Evolutionary conservation across 2,797 vertebrate genomes (phyloP).

Genomic region (Philypnodon macrostomus): DNA sequence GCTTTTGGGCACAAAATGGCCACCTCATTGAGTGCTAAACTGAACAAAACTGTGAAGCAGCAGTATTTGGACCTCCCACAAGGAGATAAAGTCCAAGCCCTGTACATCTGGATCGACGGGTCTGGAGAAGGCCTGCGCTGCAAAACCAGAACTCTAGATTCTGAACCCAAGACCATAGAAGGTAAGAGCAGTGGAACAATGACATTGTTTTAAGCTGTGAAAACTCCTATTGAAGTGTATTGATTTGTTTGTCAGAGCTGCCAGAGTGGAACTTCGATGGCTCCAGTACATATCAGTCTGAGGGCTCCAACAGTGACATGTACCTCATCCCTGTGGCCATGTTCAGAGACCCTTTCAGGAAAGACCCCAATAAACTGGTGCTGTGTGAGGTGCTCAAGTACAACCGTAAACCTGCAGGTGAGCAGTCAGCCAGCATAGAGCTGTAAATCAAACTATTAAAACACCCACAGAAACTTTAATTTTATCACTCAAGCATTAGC

Average conservation of each 20-base stretch:
- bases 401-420: slow-evolving; percentile 88
- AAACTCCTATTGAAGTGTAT: neutral
- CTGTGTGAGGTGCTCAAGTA: slow-evolving; percentile 94
- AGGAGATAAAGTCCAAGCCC: slow-evolving; percentile 87
- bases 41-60: slow-evolving; percentile 91
- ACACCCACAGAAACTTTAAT: no score
- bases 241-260: slow-evolving; percentile 74
- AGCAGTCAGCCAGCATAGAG: neutral
- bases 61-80: slow-evolving; percentile 91
- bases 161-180: slow-evolving; percentile 86
- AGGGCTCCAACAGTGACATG: slow-evolving; percentile 98
- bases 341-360: slow-evolving; percentile 93
- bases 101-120: slow-evolving; percentile 96
- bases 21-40: slow-evolving; percentile 84
- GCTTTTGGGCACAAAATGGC: slow-evolving; percentile 77
- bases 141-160: slow-evolving; percentile 90
- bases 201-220: accelerated
- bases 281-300: slow-evolving; percentile 90
- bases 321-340: slow-evolving; percentile 88
- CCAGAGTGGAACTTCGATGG: slow-evolving; percentile 97
- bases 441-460: no score
- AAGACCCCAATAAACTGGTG: slow-evolving; percentile 93
- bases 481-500: no score
- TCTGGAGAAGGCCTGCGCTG: slow-evolving; percentile 90
- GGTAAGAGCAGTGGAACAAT: slow-evolving; percentile 67